These are phyloP conservation scores for Tragelaphus strepsiceros DNA, from an alignment of 2,113 vertebrate species.

Conservation along the genomic window DNA sequence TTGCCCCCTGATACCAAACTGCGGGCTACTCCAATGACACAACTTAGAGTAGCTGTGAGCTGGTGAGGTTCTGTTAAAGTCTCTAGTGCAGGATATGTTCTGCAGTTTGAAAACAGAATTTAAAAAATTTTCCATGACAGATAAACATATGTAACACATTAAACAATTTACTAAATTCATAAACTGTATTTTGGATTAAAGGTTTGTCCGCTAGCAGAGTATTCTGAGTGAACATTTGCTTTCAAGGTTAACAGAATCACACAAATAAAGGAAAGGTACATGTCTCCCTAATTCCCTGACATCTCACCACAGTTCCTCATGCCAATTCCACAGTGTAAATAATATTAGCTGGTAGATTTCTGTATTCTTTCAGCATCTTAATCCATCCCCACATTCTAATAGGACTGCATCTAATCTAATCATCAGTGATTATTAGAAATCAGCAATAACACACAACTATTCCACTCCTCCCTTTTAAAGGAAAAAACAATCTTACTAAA, in stretches of 20 bases:
- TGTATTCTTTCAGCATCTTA: neutral
- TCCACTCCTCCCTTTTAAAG: neutral
- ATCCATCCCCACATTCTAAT: neutral
- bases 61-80: slow-evolving; percentile 98
- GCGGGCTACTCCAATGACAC: slow-evolving; percentile 97
- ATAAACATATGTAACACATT: neutral
- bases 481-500: neutral
- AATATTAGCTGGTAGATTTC: neutral
- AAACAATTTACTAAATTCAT: neutral
- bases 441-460: neutral
- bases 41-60: slow-evolving; percentile 97
- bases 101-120: slow-evolving; percentile 66
- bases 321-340: neutral
- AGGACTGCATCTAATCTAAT: neutral
- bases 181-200: neutral
- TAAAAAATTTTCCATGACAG: neutral
- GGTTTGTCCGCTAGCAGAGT: neutral
- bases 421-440: neutral
- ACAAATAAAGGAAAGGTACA: neutral
- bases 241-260: neutral
- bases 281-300: neutral
- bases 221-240: neutral
- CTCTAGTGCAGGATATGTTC: slow-evolving; percentile 97
- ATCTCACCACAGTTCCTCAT: neutral
- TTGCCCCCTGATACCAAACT: slow-evolving; percentile 92